Evolutionary conservation across 2,113 vertebrate species (phyloP).

Genomic region (Speoplatyrhinus poulsoni): DNA sequence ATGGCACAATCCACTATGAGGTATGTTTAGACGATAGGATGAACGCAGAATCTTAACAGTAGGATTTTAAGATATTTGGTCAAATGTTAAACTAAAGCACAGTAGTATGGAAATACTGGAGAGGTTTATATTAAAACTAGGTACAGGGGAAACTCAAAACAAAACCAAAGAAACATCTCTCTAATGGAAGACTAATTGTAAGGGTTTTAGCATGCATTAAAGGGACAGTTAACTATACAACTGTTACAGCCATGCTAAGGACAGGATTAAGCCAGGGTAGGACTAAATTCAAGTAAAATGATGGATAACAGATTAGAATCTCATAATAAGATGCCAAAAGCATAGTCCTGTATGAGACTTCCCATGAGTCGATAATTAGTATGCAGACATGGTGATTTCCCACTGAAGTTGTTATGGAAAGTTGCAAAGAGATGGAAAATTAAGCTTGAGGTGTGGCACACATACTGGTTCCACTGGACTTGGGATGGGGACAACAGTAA

Average conservation of each 20-base stretch:
- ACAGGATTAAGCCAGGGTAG: constrained; percentile 21
- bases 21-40: background rate
- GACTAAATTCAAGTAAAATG: constrained; percentile 33
- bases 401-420: constrained; percentile 53
- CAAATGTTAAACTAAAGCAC: too few relatives aligned
- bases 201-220: constrained; percentile 25
- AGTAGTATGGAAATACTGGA: too few relatives aligned
- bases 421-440: constrained; percentile 49
- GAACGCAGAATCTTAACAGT: too few relatives aligned
- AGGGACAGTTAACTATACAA: constrained; percentile 32
- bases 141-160: constrained; percentile 5
- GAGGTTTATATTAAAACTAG: background rate
- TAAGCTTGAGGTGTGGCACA: constrained; percentile 52
- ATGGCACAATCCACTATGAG: background rate
- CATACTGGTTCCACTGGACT: constrained; percentile 48
- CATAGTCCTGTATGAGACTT: constrained; percentile 25
- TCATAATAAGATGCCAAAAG: constrained; percentile 25
- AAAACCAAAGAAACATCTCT: constrained; percentile 5
- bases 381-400: constrained; percentile 37
- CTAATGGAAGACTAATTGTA: constrained; percentile 12
- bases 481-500: constrained; percentile 56
- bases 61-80: background rate
- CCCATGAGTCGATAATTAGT: constrained; percentile 35
- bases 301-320: constrained; percentile 31
- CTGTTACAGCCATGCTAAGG: constrained; percentile 33